These are phyloP conservation scores for Falco punctatus DNA, from an alignment of 2,113 vertebrate genomes.

Conservation along the genomic window DNA sequence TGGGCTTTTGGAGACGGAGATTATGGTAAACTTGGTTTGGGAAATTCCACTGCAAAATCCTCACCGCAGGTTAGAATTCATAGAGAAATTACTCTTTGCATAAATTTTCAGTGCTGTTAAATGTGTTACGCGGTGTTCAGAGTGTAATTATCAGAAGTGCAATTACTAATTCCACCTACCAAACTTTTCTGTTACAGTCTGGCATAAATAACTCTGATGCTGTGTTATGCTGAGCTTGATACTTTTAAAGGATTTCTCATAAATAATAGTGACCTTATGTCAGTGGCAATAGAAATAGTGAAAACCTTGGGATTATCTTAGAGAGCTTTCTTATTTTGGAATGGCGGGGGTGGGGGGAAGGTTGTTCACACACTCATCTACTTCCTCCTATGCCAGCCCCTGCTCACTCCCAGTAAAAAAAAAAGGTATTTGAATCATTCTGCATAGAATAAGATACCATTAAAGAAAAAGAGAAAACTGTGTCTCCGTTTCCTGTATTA, in stretches of 20 bases:
- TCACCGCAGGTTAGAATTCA: slow-evolving; percentile 81
- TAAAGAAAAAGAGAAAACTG: background rate
- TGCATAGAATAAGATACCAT: background rate
- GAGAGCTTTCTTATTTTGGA: background rate
- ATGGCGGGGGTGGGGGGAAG: background rate
- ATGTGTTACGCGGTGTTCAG: background rate
- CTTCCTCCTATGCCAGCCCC: background rate
- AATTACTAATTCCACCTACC: background rate
- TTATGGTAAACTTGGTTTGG: slow-evolving; percentile 86
- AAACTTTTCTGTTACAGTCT: background rate
- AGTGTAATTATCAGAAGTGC: background rate
- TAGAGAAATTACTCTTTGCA: background rate
- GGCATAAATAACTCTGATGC: background rate
- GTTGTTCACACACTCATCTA: background rate
- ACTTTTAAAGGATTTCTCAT: background rate
- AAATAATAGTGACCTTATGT: background rate
- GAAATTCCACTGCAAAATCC: slow-evolving; percentile 87
- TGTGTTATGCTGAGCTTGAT: background rate
- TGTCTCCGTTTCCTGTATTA: background rate
- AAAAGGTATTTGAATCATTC: background rate
- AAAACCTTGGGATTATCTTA: background rate
- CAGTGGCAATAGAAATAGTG: background rate
- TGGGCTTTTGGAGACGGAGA: slow-evolving; percentile 89
- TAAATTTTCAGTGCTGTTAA: background rate
- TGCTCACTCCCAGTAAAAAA: background rate